Evolutionary conservation across 35 echinoderm and acorn worm species (phyloP).

Genomic region (Lytechinus pictus): DNA sequence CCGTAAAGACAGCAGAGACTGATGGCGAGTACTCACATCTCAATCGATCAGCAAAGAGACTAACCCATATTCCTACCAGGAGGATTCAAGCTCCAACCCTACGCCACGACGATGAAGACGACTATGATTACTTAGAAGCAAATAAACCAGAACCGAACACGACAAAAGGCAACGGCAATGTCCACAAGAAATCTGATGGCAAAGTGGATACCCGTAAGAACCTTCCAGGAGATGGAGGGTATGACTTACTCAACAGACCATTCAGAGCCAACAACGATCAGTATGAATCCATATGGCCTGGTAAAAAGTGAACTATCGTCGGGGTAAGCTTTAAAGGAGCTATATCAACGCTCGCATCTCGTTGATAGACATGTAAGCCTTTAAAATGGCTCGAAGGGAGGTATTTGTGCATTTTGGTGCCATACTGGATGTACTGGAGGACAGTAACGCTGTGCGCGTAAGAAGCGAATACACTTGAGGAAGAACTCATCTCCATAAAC

Average conservation of each 20-base stretch:
- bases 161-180: background rate
- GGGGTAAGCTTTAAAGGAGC: background rate
- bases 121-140: slow-evolving; percentile 39
- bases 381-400: background rate
- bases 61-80: background rate
- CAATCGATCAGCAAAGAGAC: background rate
- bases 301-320: background rate
- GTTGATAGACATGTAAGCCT: background rate
- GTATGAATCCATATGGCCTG: slow-evolving; percentile 39
- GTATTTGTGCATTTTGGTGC: background rate
- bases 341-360: background rate
- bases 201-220: background rate
- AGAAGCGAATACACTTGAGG: background rate
- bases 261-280: slow-evolving; percentile 27
- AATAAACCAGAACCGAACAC: background rate
- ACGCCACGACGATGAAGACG: slow-evolving; percentile 45
- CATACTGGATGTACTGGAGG: background rate
- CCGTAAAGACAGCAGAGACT: slow-evolving; percentile 14
- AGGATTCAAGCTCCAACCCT: slow-evolving; percentile 22
- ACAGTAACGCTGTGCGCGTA: background rate
- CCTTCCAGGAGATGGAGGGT: background rate
- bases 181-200: background rate
- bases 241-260: slow-evolving; percentile 35
- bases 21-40: slow-evolving; percentile 46
- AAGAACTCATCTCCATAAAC: background rate